These are phyloP conservation scores for Galaxias olidus DNA, from an alignment of 2,797 vertebrate species.

Conservation along the genomic window DNA sequence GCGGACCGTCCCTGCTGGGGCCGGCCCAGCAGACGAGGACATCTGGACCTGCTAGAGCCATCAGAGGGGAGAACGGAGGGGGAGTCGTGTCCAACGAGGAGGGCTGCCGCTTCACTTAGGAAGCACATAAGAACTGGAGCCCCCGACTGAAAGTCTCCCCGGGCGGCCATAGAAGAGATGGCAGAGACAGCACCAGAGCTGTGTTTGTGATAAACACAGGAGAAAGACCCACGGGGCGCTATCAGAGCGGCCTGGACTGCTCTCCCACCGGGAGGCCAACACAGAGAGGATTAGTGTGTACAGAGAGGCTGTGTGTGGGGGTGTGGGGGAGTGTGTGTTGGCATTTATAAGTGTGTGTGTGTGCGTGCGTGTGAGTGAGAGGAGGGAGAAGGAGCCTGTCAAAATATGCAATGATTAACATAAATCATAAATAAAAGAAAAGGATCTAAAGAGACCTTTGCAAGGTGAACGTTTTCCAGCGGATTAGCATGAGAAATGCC, in stretches of 20 bases:
- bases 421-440: too few species aligned
- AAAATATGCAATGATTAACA: too few species aligned
- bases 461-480: too few species aligned
- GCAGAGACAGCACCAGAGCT: conserved; percentile 54
- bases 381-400: too few species aligned
- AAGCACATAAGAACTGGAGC: conserved; percentile 67
- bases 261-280: conserved; percentile 23
- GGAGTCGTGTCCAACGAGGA: conserved; percentile 38
- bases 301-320: conserved; percentile 1
- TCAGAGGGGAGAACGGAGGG: conserved; percentile 54
- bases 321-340: not conserved
- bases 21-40: too few species aligned
- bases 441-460: too few species aligned
- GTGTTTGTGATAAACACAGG: conserved; percentile 62
- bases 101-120: conserved; percentile 73
- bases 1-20: too few species aligned
- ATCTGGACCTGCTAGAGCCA: conserved; percentile 73
- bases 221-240: conserved; percentile 46
- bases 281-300: not conserved
- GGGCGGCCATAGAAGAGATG: conserved; percentile 64
- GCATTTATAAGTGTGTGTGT: not conserved
- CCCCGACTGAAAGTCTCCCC: conserved; percentile 65
- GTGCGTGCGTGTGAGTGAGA: not conserved
- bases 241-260: conserved; percentile 47
- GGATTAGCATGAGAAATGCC: too few species aligned